phyloP scores from a whole-genome alignment of 1,140 invertebrate species.

The Calosoma granatense region DNA sequence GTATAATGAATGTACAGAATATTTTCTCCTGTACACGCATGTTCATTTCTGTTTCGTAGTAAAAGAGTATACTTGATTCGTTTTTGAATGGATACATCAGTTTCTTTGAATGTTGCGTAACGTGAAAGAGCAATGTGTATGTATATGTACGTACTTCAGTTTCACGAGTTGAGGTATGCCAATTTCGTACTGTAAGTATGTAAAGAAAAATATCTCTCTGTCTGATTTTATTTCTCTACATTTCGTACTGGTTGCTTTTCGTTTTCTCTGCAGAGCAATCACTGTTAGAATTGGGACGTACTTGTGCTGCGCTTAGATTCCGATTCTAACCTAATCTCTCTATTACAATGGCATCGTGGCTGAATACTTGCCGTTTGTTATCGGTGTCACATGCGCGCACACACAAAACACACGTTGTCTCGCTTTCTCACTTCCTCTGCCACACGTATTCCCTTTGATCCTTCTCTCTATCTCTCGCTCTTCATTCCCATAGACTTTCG shows the following conservation, averaged over 20 bases:
- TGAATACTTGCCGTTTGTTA: conserved; percentile 22
- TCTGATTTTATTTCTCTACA: no score
- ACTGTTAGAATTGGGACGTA: background rate
- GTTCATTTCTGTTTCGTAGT: no score
- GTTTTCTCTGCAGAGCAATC: background rate
- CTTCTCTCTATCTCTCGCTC: background rate
- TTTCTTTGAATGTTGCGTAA: no score
- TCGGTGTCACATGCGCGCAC: conserved; percentile 9
- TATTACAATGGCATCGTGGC: conserved; percentile 23
- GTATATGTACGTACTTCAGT: no score
- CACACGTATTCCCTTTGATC: background rate
- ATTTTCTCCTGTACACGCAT: no score
- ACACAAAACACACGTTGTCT: background rate
- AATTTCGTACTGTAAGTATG: no score
- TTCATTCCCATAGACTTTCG: background rate
- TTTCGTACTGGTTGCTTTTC: background rate
- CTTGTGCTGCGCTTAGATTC: conserved; percentile 16
- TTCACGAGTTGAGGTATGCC: no score
- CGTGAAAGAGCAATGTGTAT: no score
- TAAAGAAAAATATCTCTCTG: no score
- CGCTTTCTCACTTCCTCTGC: background rate
- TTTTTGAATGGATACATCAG: no score
- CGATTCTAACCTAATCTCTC: conserved; percentile 25
- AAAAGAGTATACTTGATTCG: no score
- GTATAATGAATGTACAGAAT: no score